phyloP scores from a whole-genome alignment of 2,797 vertebrate species.

The Melanogrammus aeglefinus region DNA sequence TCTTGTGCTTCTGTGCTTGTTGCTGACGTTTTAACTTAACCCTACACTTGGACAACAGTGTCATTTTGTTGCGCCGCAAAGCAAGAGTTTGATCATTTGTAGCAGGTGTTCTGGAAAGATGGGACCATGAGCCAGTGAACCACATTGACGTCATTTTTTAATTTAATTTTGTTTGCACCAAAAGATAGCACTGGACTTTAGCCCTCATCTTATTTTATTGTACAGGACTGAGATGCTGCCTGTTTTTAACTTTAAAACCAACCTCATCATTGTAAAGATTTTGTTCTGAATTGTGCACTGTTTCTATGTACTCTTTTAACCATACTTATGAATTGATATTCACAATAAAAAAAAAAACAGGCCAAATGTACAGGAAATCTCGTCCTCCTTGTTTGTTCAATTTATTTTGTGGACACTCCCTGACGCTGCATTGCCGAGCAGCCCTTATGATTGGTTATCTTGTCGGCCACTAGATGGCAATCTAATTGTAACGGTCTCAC shows the following conservation, averaged over 20 bases:
- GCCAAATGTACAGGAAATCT: constrained; percentile 69
- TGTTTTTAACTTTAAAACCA: constrained; percentile 56
- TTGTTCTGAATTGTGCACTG: constrained; percentile 67
- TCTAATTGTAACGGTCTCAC: background rate
- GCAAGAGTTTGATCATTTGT: constrained; percentile 35
- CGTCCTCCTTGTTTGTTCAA: background rate
- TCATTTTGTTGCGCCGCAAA: constrained; percentile 34
- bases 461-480: constrained; percentile 2
- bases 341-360: constrained; percentile 77
- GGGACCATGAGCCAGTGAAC: constrained; percentile 59
- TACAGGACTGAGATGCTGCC: constrained; percentile 66
- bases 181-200: constrained; percentile 32
- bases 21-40: constrained; percentile 1
- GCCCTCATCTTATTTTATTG: constrained; percentile 53
- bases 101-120: constrained; percentile 50
- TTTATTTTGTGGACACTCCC: background rate
- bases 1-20: background rate
- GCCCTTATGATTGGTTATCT: background rate
- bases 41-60: constrained; percentile 23
- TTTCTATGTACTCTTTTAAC: constrained; percentile 78
- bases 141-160: constrained; percentile 8
- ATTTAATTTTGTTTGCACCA: constrained; percentile 40
- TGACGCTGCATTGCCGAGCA: background rate
- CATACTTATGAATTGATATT: constrained; percentile 76
- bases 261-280: constrained; percentile 65